These are phyloP conservation scores for Nasonia oneida DNA, from an alignment of 2,888 invertebrate genomes.

Conservation along the genomic window DNA sequence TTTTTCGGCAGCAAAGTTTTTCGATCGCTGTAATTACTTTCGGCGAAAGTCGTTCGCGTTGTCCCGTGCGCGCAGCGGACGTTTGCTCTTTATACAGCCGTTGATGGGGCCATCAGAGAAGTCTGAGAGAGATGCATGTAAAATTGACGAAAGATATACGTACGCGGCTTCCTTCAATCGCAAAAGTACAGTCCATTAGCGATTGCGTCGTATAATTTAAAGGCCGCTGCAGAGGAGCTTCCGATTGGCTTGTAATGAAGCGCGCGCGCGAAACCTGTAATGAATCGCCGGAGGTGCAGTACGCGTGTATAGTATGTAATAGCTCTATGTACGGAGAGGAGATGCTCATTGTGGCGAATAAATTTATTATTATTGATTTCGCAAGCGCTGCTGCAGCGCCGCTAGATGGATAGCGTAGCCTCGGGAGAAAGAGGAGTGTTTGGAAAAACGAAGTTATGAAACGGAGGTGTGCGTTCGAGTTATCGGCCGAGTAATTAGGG, in stretches of 20 bases:
- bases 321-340: not conserved
- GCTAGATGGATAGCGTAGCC: not conserved
- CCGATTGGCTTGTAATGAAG: constrained; percentile 43
- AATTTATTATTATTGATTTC: constrained; percentile 57
- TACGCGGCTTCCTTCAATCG: not conserved
- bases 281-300: constrained; percentile 26
- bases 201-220: constrained; percentile 37
- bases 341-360: constrained; percentile 24
- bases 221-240: constrained; percentile 20
- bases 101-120: not conserved
- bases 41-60: not conserved
- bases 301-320: not conserved
- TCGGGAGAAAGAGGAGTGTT: not conserved
- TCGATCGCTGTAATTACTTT: constrained; percentile 52
- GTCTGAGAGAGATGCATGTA: not conserved
- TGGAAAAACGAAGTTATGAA: constrained; percentile 26
- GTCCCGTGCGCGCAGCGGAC: not conserved
- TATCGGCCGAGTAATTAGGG: constrained; percentile 19
- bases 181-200: not conserved
- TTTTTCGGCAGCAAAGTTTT: constrained; percentile 36
- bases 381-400: not conserved
- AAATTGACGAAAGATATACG: not conserved
- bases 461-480: not conserved
- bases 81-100: not conserved
- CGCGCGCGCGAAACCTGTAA: constrained; percentile 7